phyloP scores from a whole-genome alignment of 2,888 invertebrate genomes.

The Agriotes lineatus region DNA sequence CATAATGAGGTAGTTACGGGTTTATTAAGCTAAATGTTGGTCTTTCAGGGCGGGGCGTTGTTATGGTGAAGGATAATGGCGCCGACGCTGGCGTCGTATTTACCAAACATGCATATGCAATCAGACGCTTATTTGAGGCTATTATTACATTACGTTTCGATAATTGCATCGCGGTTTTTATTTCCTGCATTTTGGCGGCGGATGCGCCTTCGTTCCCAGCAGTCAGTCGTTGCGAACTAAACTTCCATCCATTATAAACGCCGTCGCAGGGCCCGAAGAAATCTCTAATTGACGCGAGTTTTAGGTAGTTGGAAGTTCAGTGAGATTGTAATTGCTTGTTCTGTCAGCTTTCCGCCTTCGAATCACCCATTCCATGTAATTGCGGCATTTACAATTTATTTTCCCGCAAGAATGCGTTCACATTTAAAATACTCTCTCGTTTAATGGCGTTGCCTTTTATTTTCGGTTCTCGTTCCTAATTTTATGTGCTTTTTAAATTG shows the following conservation, averaged over 20 bases:
- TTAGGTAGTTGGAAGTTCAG: background rate
- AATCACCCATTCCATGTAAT: background rate
- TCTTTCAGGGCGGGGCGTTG: conserved; percentile 48
- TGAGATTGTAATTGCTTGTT: background rate
- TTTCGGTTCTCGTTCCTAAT: no score
- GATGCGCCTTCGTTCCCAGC: no score
- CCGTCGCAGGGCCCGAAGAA: conserved; percentile 16
- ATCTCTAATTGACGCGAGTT: conserved; percentile 29
- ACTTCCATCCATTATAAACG: conserved; percentile 13
- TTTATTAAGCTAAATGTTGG: conserved; percentile 49
- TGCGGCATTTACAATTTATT: no score
- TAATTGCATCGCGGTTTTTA: conserved; percentile 26
- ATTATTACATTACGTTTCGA: conserved; percentile 41
- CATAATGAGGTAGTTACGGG: conserved; percentile 47
- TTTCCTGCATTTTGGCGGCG: no score
- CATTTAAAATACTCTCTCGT: no score
- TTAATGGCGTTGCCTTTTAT: no score
- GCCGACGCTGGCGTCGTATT: conserved; percentile 47
- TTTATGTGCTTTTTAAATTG: no score
- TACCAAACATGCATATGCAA: conserved; percentile 46
- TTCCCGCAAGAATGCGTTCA: no score
- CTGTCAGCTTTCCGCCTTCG: background rate
- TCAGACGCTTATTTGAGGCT: conserved; percentile 38
- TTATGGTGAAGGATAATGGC: conserved; percentile 50
- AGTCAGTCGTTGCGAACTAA: conserved; percentile 12